Evolutionary conservation across 1,140 invertebrate species (phyloP), one percentile per base, ranked within the genome.

Genomic region (Littorina saxatilis): DNA sequence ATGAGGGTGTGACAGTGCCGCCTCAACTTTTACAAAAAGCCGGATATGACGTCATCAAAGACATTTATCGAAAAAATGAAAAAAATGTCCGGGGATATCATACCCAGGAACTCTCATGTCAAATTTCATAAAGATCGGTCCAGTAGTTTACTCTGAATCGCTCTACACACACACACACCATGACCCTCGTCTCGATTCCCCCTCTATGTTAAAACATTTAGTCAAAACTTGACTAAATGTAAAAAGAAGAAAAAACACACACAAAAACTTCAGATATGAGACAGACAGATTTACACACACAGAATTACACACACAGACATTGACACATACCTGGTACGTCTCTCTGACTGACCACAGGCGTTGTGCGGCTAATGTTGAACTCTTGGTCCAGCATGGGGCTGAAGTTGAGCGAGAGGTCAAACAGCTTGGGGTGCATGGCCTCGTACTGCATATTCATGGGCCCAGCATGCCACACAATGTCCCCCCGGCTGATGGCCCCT

Each of bases 381-480:
- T 72, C 61, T 27, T 63, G 66, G 80, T 90, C 89, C 40, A 91
- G 73, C 39, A 74, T 55, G 32, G 70, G 17, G 70, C 84, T 84
- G 55, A 91, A 76, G 76, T 87, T 83, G 17, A 91, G 76, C 20
- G 86, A 80, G 47, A 84, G 66, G 35, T 87, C 82, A 70, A 90
- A 88, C 72, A 87, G 70, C 37, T 63, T 55, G 43, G 83, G 76
- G 43, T 87, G 83, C 79, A 88, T 80, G 23, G 83, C 80, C 72
- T 91, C 90, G n/a, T 83, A 82, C 80, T 91, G 88, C 86, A 91
- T 87, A 77, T 91, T 91, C 89, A 91, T 90, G 63, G 89, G 86
- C 29, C 87, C 87, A 61, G 89, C 90, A 82, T 91, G 90, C 88
- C 88, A 91, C 23, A 84, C 84, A 7, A 91, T 87, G 39, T 84